Evolutionary conservation across 2,888 invertebrate species (phyloP).

Genomic region (Dysmachus trigonus): DNA sequence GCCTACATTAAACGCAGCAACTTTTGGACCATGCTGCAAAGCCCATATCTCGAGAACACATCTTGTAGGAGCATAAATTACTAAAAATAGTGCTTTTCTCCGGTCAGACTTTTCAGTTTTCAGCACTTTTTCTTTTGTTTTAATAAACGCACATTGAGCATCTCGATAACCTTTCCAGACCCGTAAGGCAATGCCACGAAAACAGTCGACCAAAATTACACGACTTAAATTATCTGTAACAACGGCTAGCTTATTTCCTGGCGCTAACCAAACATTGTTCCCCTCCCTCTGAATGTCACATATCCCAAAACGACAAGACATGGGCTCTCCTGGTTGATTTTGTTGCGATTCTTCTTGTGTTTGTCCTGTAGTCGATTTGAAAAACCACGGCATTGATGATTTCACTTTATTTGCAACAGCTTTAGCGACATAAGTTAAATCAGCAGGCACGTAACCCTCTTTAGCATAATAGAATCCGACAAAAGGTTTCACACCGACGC

Average conservation of each 20-base stretch:
- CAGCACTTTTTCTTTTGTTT: conserved; percentile 74
- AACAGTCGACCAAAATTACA: conserved; percentile 85
- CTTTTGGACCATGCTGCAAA: conserved; percentile 87
- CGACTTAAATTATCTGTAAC: conserved; percentile 88
- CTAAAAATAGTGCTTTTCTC: conserved; percentile 78
- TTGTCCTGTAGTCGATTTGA: conserved; percentile 62
- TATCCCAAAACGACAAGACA: conserved; percentile 82
- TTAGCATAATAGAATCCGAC: conserved; percentile 89
- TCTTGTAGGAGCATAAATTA: conserved; percentile 92
- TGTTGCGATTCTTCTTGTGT: conserved; percentile 58
- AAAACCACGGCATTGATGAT: conserved; percentile 75
- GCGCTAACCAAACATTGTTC: conserved; percentile 78
- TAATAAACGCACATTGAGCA: conserved; percentile 93
- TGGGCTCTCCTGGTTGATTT: conserved; percentile 68
- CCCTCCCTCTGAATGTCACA: conserved; percentile 83
- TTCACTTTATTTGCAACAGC: conserved; percentile 90
- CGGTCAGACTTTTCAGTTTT: conserved; percentile 52
- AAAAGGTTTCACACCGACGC: conserved; percentile 84
- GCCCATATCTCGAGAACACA: conserved; percentile 94
- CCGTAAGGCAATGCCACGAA: conserved; percentile 79
- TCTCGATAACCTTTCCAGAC: conserved; percentile 97
- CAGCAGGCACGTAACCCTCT: conserved; percentile 84
- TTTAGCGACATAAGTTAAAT: conserved; percentile 89
- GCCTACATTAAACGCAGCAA: conserved; percentile 89
- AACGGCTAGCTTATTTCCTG: conserved; percentile 76